Evolutionary conservation across 2,888 invertebrate genomes (phyloP), one percentile per base, ranked within the genome.

Genomic region (Diarsia dahlii): DNA sequence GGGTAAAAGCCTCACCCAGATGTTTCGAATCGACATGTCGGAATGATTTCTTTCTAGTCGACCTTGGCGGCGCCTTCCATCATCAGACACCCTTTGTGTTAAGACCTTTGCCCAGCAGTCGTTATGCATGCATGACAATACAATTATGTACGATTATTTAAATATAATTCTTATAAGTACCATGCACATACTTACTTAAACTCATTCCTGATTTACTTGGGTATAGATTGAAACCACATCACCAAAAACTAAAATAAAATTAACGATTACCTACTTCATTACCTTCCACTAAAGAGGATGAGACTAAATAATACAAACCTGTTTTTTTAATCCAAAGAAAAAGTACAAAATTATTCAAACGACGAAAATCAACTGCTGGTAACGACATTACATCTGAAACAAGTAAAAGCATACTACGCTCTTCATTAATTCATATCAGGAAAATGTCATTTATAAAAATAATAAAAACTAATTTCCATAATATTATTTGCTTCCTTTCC

Each of bases 401-500:
- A 76, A 63, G 20, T 8, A 50, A 63, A 71, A 63, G 54, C 39
- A 54, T n/a, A 71, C 48, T 20, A 18, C n/a, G 54, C 58, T 72
- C 18, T 63, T 78, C 50, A 84, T 78, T 84, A 84, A 85, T 87
- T 84, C 81, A 64, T 56, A 81, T 76, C 84, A 84, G 65, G 85
- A 52, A 87, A 87, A 84, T 58, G 65, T 45, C 60, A 87, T 87
- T 84, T 77, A 79, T 75, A 79, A 87, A 78, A 79, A 87, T 85
- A 85, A 76, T 76, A 76, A 85, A 84, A 82, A 79, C 82, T 72
- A 77, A 85, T 85, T 85, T 87, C 70, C 79, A 87, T 85, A 74
- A 87, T 87, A 74, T 76, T 76, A 71, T 86, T 80, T 80, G 81
- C 76, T 78, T 72, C 45, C 28, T 54, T 74, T 65, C 45, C 60